phyloP scores from a whole-genome alignment of 2,797 vertebrate species.

The Cyclopterus lumpus region DNA sequence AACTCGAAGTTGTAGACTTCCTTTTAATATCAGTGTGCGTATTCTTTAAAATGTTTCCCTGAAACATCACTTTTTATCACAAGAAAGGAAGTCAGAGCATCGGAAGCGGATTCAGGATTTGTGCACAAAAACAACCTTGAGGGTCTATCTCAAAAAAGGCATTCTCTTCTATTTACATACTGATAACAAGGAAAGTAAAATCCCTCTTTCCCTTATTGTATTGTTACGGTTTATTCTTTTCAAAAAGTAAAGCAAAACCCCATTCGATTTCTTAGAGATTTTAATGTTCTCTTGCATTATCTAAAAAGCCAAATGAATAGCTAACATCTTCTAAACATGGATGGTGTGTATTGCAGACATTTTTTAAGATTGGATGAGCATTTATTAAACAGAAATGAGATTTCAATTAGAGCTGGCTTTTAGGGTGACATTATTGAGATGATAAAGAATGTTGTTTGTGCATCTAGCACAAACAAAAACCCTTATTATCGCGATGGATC shows the following conservation, averaged over 20 bases:
- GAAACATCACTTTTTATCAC: background rate
- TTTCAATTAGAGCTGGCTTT: conserved; percentile 43
- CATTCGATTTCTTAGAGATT: conserved; percentile 8
- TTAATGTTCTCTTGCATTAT: conserved; percentile 1
- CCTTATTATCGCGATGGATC: background rate
- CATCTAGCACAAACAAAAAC: background rate
- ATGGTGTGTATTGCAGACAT: background rate
- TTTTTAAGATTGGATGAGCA: too few relatives aligned
- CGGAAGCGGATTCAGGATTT: background rate
- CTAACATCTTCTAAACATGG: background rate
- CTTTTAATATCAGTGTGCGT: background rate
- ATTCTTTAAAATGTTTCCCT: background rate
- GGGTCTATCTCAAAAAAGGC: background rate
- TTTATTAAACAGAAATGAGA: conserved; percentile 9
- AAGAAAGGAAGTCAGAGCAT: background rate
- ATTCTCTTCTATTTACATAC: background rate
- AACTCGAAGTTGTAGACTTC: background rate
- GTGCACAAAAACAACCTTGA: background rate
- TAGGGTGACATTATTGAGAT: conserved; percentile 13
- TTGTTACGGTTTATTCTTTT: background rate
- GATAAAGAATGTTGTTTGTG: background rate
- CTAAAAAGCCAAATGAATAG: background rate
- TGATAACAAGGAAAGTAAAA: background rate
- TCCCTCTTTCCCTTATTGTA: background rate
- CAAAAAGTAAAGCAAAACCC: background rate